phyloP scores from a whole-genome alignment of 2,888 invertebrate genomes.

The Agapostemon virescens region DNA sequence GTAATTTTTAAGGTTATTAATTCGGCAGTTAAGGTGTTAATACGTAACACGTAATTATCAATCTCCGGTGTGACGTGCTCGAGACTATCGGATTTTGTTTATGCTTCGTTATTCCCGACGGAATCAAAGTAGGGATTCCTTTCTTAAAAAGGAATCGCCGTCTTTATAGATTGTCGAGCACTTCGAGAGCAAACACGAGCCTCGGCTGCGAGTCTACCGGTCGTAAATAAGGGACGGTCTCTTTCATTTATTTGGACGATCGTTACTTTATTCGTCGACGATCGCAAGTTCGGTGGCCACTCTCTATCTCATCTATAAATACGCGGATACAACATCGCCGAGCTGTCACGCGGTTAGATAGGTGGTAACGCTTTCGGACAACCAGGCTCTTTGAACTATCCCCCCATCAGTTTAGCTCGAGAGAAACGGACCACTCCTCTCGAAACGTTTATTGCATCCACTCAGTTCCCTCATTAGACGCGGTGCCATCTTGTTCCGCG shows the following conservation, averaged over 20 bases:
- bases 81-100: not conserved
- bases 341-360: slow-evolving; percentile 14
- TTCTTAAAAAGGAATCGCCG: not conserved
- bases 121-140: not conserved
- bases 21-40: too few species aligned
- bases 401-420: slow-evolving; percentile 30
- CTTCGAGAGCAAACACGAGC: not conserved
- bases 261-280: not conserved
- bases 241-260: not conserved
- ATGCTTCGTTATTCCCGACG: not conserved
- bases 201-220: too few species aligned
- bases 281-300: slow-evolving; percentile 8
- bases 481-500: slow-evolving; percentile 21
- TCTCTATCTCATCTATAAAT: slow-evolving; percentile 49
- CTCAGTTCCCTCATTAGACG: slow-evolving; percentile 44
- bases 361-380: slow-evolving; percentile 35
- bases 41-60: not conserved
- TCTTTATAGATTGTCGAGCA: not conserved
- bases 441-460: slow-evolving; percentile 54
- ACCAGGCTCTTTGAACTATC: slow-evolving; percentile 51
- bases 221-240: not conserved
- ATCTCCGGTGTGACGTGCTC: not conserved
- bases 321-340: slow-evolving; percentile 24
- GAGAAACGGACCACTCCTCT: slow-evolving; percentile 14
- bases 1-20: too few species aligned